Percentiles rank a stretch among this genome's conserved stretches.
phyloP scores from a whole-genome alignment of 2,113 vertebrate species.

The Microcebus tavaratra region DNA sequence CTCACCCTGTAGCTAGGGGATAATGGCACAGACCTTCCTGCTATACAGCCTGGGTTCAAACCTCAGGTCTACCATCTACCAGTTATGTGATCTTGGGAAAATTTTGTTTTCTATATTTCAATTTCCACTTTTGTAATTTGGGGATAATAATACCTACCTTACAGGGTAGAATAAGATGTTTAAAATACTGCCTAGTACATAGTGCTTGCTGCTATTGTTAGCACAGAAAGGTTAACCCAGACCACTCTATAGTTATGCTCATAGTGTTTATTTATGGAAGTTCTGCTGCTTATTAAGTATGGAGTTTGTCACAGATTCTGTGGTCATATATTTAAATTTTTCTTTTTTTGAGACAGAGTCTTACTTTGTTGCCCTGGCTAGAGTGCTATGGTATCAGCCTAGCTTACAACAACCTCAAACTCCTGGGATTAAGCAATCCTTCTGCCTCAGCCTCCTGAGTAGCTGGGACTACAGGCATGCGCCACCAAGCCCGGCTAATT shows the following conservation, averaged over 20 bases:
- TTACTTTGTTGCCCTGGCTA: no score
- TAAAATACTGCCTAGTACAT: not conserved
- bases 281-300: not conserved
- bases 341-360: no score
- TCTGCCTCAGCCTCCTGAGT: no score
- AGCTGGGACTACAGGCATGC: no score
- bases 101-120: not conserved
- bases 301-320: not conserved
- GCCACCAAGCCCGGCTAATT: no score
- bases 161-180: not conserved
- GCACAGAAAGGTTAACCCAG: not conserved
- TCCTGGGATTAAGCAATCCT: no score
- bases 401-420: no score
- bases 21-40: not conserved
- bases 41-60: not conserved
- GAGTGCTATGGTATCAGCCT: no score
- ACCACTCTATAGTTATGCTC: not conserved
- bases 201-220: not conserved
- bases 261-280: not conserved
- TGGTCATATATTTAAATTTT: not conserved
- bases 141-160: not conserved
- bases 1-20: not conserved
- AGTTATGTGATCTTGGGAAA: not conserved
- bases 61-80: not conserved
- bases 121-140: not conserved